Evolutionary conservation across 2,888 invertebrate species (phyloP), one percentile per base, ranked within the genome.

Genomic region (Endomychus coccineus): DNA sequence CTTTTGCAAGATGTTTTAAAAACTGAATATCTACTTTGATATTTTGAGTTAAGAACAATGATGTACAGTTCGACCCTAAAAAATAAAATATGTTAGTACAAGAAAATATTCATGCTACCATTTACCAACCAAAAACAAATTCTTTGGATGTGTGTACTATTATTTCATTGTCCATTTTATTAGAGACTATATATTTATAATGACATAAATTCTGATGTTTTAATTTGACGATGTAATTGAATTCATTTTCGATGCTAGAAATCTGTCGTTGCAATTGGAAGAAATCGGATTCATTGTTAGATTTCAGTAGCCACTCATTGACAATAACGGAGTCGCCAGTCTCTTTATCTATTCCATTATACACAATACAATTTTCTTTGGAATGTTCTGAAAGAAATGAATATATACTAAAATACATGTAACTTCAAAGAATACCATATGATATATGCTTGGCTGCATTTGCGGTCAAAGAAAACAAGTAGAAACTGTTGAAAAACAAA

Each of bases 201-300:
- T 80, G 79, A 4, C 82, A 74, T 31, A 92, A 67, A 56, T 83
- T 80, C 9, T 71, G 66, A 59, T 89, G 85, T 54, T 75, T 74
- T 2, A 90, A 57, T 48, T 78, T 77, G 11, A 77, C 71, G 39
- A 90, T 69, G 13, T 78, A 71, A 54, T 77, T 76, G 21, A 90
- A 68, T 62, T 91, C 91, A 56, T 84, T 82, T 51, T 91, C 88
- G 30, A 90, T 73, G 41, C 73, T 72, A 23, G 68, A 68, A 3
- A 86, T 61, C 63, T 83, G 76, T 33, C 71, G 71, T 43, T 70
- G 68, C 2, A 73, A 61, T 0, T 68, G 54, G 17, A 59, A 57
- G n/a, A 58, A 39, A 43, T 65, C 64, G 17, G 37, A 43, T 34
- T 48, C 39, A 62, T 62, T 64, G 59, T 40, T 66, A 37, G 54